Evolutionary conservation across 2,888 invertebrate species (phyloP), one percentile per base, ranked within the genome.

Genomic region (Papilio gigon): DNA sequence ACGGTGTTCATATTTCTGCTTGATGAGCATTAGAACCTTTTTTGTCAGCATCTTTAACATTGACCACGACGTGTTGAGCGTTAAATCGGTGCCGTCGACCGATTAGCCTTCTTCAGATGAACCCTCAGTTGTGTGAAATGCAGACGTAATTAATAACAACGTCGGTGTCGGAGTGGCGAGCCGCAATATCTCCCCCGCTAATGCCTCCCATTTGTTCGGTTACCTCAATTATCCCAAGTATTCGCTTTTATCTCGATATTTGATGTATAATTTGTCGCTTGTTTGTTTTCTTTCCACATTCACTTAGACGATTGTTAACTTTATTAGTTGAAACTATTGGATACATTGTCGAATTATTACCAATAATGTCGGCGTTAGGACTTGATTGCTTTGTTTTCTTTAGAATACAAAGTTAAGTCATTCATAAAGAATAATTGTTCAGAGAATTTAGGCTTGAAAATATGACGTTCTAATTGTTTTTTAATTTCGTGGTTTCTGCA

Each of bases 51-150:
- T n/a, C n/a, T n/a, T n/a, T n/a, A n/a, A n/a, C n/a, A n/a, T n/a
- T n/a, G n/a, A n/a, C n/a, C n/a, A n/a, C n/a, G n/a, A n/a, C n/a
- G 14, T 44, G 42, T 42, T n/a, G n/a, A 5, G 75, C 77, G 75
- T 81, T 80, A 83, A 83, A 80, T 74, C 77, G 74, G 78, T 80
- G 83, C 78, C 83, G 78, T 74, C 80, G 84, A 80, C 84, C 84
- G 86, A 85, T 86, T 84, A 82, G 77, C 73, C 62, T 80, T 81
- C 86, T 87, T 87, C 85, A 80, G 84, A 85, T 87, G 87, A 85
- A 77, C 81, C 81, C 77, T 79, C 81, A 81, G 84, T 44, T 63
- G 58, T 68, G 56, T 67, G 37, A 67, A 67, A 64, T 68, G 35
- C 33, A 62, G 56, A n/a, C n/a, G 62, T 40, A 62, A 63, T 68